These are phyloP conservation scores for Malacoraja senta DNA, from an alignment of 2,797 vertebrate species.

Conservation along the genomic window DNA sequence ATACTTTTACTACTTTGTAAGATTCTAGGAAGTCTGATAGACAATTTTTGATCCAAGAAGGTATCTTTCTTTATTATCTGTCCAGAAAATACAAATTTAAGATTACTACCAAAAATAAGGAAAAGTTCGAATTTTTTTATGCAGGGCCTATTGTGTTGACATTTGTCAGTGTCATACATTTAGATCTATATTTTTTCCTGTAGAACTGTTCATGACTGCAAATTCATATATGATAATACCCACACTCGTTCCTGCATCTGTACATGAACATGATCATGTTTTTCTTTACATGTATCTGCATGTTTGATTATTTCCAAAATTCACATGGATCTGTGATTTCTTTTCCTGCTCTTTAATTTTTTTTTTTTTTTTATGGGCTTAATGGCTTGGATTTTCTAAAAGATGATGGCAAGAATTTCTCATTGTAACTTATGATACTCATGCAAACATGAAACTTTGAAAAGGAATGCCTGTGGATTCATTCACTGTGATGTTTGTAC, in stretches of 20 bases:
- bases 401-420: too few relatives aligned
- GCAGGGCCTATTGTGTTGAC: too few relatives aligned
- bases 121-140: background rate
- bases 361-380: background rate
- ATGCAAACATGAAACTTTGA: too few relatives aligned
- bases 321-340: background rate
- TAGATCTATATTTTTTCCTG: background rate
- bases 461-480: background rate
- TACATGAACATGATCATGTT: background rate
- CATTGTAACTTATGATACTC: too few relatives aligned
- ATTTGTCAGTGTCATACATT: background rate
- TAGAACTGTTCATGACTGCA: background rate
- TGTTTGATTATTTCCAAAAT: background rate
- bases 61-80: background rate
- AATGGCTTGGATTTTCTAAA: background rate
- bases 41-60: background rate
- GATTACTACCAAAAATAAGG: background rate
- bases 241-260: background rate
- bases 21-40: background rate
- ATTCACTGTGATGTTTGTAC: background rate
- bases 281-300: background rate
- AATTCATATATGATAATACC: background rate
- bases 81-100: background rate
- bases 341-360: background rate
- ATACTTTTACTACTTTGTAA: background rate